Evolutionary conservation across 1,140 invertebrate species (phyloP), one percentile per base, ranked within the genome.

Genomic region (Trigoniulus corallinus): DNA sequence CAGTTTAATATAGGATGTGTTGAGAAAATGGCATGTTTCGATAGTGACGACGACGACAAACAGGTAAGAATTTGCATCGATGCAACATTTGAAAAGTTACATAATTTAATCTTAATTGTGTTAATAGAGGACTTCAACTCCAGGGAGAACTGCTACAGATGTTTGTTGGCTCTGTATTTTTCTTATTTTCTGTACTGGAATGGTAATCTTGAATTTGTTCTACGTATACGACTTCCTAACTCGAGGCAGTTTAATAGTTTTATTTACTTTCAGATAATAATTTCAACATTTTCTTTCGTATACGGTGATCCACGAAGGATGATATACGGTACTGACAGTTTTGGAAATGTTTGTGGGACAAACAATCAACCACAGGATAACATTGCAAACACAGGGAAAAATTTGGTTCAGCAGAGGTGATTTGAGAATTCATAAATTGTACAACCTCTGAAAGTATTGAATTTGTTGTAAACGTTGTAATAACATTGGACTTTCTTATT

Each of bases 281-380:
- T 93, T 54, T 84, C 86, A 13, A 80, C 78, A 4, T 91, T 91
- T 69, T 83, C 88, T 1, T 79, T 91, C 62, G 80, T 85, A 7
- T 87, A 88, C 69, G 88, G 89, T 0, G 87, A 88, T 70, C 87
- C 88, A 2, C 65, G 81, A 56, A 74, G 88, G 53, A 73, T 94
- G 3, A 80, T 91, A 52, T 87, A 91, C 74, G 89, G 91, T 42
- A 91, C 87, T 67, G 89, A 96, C 64, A 91, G 86, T 55, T 94
- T 88, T 72, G 89, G 89, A n/a, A 94, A 95, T 65, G 88, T 85
- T 26, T 96, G 91, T 68, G 88, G 88, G 22, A 78, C 82, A 42
- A 77, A 80, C 56, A 78, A 78, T 53, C 84, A 86, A 64, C 76
- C 78, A 54, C 77, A 86, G 54, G 76, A 76, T 25, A 77, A 79